phyloP scores from a whole-genome alignment of 2,797 vertebrate genomes.

The Coccyzus lansbergi region DNA sequence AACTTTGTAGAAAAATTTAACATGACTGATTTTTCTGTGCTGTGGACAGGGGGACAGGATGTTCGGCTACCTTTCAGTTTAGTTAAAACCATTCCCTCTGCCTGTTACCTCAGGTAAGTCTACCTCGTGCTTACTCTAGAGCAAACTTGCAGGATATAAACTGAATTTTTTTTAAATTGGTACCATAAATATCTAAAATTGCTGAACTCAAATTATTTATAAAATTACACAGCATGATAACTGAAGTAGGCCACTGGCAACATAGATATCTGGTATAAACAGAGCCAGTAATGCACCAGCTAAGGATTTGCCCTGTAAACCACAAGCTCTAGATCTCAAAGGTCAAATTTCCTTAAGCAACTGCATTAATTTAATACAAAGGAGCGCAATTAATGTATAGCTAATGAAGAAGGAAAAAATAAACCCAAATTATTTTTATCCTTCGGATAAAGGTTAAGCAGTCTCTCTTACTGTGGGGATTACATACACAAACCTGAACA shows the following conservation, averaged over 20 bases:
- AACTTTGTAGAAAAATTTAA: neutral
- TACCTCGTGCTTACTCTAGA: neutral
- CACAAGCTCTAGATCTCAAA: neutral
- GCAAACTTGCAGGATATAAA: neutral
- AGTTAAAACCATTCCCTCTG: neutral
- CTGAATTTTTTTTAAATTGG: neutral
- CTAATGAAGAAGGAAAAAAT: neutral
- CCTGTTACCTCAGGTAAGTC: neutral
- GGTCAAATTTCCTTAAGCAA: neutral
- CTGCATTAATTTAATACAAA: rapidly evolving
- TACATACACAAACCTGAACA: neutral
- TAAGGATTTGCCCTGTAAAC: neutral
- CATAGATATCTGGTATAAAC: neutral
- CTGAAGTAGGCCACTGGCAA: neutral
- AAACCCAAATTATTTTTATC: neutral
- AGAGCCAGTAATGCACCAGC: neutral
- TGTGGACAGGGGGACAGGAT: neutral
- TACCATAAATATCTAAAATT: neutral
- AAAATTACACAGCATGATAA: neutral
- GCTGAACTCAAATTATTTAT: neutral
- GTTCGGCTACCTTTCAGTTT: neutral
- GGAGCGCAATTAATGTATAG: neutral
- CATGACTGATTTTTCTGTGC: neutral
- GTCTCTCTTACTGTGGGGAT: neutral
- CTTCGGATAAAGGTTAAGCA: neutral